These are phyloP conservation scores for Scytalopus superciliaris DNA, from an alignment of 2,113 vertebrate genomes.

Conservation along the genomic window DNA sequence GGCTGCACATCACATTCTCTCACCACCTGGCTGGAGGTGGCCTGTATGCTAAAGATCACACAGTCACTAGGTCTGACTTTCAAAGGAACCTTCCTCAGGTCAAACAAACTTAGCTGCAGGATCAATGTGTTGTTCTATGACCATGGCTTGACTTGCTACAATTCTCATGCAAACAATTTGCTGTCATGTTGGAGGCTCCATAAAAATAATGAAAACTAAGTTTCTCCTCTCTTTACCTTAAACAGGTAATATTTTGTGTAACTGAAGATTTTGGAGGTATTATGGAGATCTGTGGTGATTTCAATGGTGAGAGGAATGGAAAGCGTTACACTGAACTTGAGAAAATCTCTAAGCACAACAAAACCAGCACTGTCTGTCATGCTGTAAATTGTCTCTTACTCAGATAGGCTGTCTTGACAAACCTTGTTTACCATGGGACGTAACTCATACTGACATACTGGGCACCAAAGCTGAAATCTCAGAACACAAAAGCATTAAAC, in stretches of 20 bases:
- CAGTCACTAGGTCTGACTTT: not conserved
- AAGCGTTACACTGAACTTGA: not conserved
- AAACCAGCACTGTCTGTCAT: rapidly evolving
- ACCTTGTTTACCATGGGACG: not conserved
- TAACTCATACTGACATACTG: not conserved
- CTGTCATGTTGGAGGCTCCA: not conserved
- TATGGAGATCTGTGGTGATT: not conserved
- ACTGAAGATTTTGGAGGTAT: not conserved
- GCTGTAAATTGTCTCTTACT: not conserved
- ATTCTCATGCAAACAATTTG: not conserved
- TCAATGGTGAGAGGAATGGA: not conserved
- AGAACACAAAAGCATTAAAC: not conserved
- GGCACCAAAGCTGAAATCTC: not conserved
- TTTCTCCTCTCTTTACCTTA: not conserved
- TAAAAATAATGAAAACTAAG: not conserved
- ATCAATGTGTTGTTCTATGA: not conserved
- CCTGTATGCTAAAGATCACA: not conserved
- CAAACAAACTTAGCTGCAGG: not conserved
- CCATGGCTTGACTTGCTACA: not conserved
- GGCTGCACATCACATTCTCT: not conserved
- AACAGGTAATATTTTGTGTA: not conserved
- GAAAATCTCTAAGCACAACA: not conserved
- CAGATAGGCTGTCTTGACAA: not conserved
- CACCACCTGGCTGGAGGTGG: not conserved
- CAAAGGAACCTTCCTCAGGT: not conserved